Base-by-base conservation (phyloP, 1,140 invertebrate genomes). In the Archivesica marissinica region DNA sequence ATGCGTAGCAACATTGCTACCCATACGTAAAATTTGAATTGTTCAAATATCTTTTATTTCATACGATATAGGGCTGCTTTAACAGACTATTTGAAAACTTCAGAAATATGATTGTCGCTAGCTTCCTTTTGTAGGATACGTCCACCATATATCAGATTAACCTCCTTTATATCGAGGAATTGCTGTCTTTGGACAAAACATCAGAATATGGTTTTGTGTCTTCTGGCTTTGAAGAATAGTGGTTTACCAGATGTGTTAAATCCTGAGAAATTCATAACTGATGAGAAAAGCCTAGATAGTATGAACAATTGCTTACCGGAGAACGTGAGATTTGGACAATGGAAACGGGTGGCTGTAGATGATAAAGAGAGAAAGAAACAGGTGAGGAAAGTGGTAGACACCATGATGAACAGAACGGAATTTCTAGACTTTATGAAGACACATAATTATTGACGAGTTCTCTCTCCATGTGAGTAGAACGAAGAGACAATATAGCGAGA, bases 141-240 rank as follows among this genome's bases (percentile, higher is more conserved):
- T 2, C 88, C 85, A n/a, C 23, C 41, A 0, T 9, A 88, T 74
- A 82, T 87, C 30, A 47, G 75, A 2, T 11, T 61, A 13, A 85
- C 78, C 23, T 54, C 13, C 30, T 83, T 86, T 28, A 75, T 87
- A 6, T 54, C 44, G 6, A 44, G 89, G 77, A 68, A 17, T 35
- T 75, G 52, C 35, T 84, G 87, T 75, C 70, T 89, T 4, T 88
- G 85, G 38, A 84, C 83, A 3, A 87, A 85, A 47, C 87, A 88
- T 44, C 85, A 87, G 70, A 89, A 87, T 44, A 61, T 89, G 38
- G 41, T 79, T 23, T 59, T 89, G 15, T 59, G 33, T 17, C 7
- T 77, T 2, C 50, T 47, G 33, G 38, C 66, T 20, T 47, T 89
- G 15, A n/a, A 30, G 44, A 75, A 35, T 50, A 28, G 44, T 47